phyloP scores from a whole-genome alignment of 1,140 invertebrate genomes.

The Calephelis nemesis region DNA sequence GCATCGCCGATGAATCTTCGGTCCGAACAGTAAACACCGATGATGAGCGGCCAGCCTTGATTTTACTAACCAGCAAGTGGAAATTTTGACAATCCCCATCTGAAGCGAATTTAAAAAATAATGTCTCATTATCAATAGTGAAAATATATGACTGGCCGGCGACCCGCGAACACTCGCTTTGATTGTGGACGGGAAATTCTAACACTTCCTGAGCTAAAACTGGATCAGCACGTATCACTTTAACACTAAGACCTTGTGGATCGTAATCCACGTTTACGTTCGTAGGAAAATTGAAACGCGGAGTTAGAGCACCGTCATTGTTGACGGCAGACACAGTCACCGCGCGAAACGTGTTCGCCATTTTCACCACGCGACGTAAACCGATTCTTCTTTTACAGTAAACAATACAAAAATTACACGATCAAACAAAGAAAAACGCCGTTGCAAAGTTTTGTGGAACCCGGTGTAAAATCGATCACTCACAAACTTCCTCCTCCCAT shows the following conservation, averaged over 20 bases:
- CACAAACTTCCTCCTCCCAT: constrained; percentile 72
- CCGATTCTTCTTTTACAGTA: constrained; percentile 48
- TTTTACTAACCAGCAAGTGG: constrained; percentile 87
- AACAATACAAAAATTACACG: constrained; percentile 52
- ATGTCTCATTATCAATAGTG: constrained; percentile 84
- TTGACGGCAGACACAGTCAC: constrained; percentile 84
- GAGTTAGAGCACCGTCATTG: constrained; percentile 82
- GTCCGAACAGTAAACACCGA: constrained; percentile 97
- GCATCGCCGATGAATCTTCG: constrained; percentile 97
- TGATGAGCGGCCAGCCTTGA: constrained; percentile 87
- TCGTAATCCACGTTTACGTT: constrained; percentile 86
- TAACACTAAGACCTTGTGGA: constrained; percentile 86
- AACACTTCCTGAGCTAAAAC: constrained; percentile 76
- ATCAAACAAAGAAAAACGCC: constrained; percentile 76
- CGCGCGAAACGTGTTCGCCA: constrained; percentile 85
- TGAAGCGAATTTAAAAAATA: constrained; percentile 74
- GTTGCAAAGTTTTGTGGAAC: constrained; percentile 70
- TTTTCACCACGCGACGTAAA: constrained; percentile 72
- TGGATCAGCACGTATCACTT: constrained; percentile 80
- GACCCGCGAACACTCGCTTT: constrained; percentile 85
- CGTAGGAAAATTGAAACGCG: constrained; percentile 85
- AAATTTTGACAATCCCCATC: constrained; percentile 87
- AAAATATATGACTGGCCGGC: constrained; percentile 84
- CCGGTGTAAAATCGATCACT: constrained; percentile 78
- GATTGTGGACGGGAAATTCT: constrained; percentile 84